Conservation (phyloP, 2,797 vertebrate genomes). For the Botia kubotai region DNA sequence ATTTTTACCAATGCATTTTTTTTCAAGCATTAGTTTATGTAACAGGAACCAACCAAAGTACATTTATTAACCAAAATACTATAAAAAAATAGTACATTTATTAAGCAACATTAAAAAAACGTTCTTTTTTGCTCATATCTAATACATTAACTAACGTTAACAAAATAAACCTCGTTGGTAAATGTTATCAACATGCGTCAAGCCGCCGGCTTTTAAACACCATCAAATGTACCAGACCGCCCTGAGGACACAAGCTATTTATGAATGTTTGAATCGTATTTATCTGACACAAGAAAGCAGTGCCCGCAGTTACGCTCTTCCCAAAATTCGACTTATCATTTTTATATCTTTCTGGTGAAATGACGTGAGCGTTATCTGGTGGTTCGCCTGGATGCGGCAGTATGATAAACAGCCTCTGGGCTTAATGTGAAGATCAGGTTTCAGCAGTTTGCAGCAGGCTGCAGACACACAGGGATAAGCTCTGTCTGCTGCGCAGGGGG, state of each 20-base stretch:
- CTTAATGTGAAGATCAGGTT: constrained; percentile 42
- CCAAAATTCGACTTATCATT: constrained; percentile 1
- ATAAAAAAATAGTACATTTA: too few relatives aligned
- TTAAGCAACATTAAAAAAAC: too few relatives aligned
- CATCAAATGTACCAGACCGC: constrained; percentile 10
- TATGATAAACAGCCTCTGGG: constrained; percentile 35
- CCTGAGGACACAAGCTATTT: constrained; percentile 9
- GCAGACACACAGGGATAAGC: constrained; percentile 70
- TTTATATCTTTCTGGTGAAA: constrained; percentile 13
- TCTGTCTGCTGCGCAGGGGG: constrained; percentile 49
- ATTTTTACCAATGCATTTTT: neutral
- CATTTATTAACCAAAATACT: too few relatives aligned
- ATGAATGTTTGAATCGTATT: neutral
- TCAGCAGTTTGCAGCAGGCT: constrained; percentile 60
- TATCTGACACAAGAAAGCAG: neutral
- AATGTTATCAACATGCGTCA: neutral
- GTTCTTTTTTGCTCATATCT: too few relatives aligned
- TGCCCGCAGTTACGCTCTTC: too few relatives aligned
- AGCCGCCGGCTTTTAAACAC: neutral
- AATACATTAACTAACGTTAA: too few relatives aligned
- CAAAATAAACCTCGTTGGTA: too few relatives aligned
- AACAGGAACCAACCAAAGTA: too few relatives aligned
- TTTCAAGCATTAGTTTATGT: too few relatives aligned
- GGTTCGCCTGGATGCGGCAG: constrained; percentile 34
- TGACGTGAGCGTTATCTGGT: constrained; percentile 2